Conservation (phyloP, 2,888 invertebrate species). For the Troides aeacus region DNA sequence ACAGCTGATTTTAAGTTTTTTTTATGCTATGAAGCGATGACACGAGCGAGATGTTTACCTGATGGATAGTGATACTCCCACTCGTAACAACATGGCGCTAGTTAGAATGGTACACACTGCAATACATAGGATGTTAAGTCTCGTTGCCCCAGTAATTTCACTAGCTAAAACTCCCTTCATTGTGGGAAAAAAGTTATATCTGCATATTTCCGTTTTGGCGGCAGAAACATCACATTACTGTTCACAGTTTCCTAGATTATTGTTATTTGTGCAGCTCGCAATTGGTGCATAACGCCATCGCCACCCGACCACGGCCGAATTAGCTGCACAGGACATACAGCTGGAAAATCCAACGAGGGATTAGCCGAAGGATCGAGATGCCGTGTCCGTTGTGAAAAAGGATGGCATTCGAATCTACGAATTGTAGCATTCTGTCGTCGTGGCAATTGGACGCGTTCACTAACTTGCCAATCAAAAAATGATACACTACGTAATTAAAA, state of each 20-base stretch:
- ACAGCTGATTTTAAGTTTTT: no score
- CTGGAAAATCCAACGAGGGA: slow-evolving; percentile 37
- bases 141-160: no score
- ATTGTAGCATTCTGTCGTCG: slow-evolving; percentile 54
- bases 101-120: no score
- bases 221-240: no score
- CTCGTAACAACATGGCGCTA: no score
- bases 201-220: no score
- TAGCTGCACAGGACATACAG: slow-evolving; percentile 57
- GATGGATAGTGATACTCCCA: no score
- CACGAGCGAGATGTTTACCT: no score
- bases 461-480: slow-evolving; percentile 48
- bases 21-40: no score
- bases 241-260: not conserved
- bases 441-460: slow-evolving; percentile 58
- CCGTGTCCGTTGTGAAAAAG: slow-evolving; percentile 55
- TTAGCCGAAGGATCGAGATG: slow-evolving; percentile 64
- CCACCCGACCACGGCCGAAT: slow-evolving; percentile 59
- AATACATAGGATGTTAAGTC: no score
- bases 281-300: slow-evolving; percentile 54
- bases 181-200: no score
- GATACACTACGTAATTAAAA: slow-evolving; percentile 1
- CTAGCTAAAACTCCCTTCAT: no score
- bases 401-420: slow-evolving; percentile 51
- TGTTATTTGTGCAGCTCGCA: slow-evolving; percentile 45